Conservation (phyloP, 2,888 invertebrate genomes). For the Scelioninae gen. 2 region DNA sequence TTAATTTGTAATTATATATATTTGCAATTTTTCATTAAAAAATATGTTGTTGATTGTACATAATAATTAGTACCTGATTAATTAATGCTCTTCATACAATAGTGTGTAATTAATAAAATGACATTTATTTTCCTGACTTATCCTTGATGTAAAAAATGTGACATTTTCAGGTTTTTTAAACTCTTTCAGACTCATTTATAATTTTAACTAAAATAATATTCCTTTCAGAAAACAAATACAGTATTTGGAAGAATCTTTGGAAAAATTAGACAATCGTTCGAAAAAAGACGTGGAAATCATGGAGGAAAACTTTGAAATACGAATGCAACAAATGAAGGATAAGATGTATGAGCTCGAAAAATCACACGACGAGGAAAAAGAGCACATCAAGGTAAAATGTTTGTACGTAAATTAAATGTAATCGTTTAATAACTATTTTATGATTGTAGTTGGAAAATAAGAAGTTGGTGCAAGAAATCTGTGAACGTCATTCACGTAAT, state of each 20-base stretch:
- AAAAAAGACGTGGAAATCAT: slow-evolving; percentile 36
- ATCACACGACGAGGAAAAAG: slow-evolving; percentile 44
- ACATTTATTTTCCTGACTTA: no score
- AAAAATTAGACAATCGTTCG: slow-evolving; percentile 42
- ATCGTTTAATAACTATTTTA: no score
- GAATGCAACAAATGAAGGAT: slow-evolving; percentile 50
- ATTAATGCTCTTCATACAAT: no score
- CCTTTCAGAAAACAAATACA: slow-evolving; percentile 49
- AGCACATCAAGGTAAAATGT: slow-evolving; percentile 33
- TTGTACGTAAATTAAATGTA: no score
- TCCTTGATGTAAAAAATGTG: no score
- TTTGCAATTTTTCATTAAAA: no score
- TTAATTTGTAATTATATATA: no score
- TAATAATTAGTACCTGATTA: background rate
- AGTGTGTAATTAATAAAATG: background rate
- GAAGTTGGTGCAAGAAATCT: slow-evolving; percentile 65
- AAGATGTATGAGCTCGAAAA: slow-evolving; percentile 42
- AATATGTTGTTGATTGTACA: no score
- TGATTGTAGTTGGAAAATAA: slow-evolving; percentile 64
- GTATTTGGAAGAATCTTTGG: slow-evolving; percentile 42
- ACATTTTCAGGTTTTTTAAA: background rate
- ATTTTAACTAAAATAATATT: no score
- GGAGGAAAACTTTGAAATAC: slow-evolving; percentile 41
- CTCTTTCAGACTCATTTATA: background rate
- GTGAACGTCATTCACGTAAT: slow-evolving; percentile 65